Base-by-base conservation (phyloP, 2,113 vertebrate species). In the Pholis gunnellus region DNA sequence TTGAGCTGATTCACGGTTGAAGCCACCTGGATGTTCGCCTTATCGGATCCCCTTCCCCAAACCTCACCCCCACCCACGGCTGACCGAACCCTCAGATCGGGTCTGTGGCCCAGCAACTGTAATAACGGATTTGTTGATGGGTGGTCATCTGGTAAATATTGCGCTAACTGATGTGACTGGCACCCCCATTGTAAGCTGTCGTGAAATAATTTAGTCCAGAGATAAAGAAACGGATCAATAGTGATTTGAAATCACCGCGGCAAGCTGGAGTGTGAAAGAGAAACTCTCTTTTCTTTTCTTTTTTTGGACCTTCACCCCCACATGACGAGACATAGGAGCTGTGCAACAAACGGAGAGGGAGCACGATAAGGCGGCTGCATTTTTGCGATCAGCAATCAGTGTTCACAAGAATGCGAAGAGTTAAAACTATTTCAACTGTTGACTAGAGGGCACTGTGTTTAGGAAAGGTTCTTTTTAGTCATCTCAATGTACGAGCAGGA, bases 281-380 rank as follows among this genome's bases (percentile, higher is more conserved):
- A 38, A 46, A 40, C 6, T 17, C 29, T 31, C 4, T 31, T 31
- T 31, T 31, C 1, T 66, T 34, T 11, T 70, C 36, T 69, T 22
- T 11, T 70, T 34, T 17, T 63, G 63, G 52, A 84, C 76, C 38
- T 48, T 78, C 22, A 75, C 18, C 72, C 72, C n/a, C n/a, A 75
- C 78, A 69, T 29, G 74, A 86, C 70, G 65, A 31, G 57, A 83
- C 68, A 46, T 27, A 76, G 46, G 63, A 75, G 69, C 78, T 75
- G 66, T 65, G 66, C 74, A 72, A 56, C 67, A 61, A 54, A 85
- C 25, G 67, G 27, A 68, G 61, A 84, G 5, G 31, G 73, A 83
- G 61, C 61, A 42, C 36, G 56, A 72, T 79, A 80, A 87, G 87
- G 89, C 86, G 87, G 90, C 87, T 84, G 81, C 78, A 68, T 61